Evolutionary conservation across 2,888 invertebrate genomes (phyloP).

Genomic region (Celastrina argiolus): DNA sequence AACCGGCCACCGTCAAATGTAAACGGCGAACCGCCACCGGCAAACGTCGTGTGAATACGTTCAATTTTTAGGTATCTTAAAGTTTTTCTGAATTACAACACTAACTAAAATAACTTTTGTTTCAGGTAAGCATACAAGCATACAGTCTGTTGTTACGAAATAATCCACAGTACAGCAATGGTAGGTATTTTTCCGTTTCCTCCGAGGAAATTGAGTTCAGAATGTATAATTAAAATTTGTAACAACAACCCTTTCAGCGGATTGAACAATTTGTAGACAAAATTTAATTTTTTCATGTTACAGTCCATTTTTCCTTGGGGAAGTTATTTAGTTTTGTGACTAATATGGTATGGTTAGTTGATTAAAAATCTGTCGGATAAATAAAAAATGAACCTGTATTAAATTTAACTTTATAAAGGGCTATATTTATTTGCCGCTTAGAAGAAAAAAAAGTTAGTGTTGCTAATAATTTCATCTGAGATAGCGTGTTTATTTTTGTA

Average conservation of each 20-base stretch:
- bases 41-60: too few relatives aligned
- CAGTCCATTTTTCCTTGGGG: background rate
- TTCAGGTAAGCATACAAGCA: background rate
- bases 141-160: background rate
- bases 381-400: too few relatives aligned
- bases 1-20: too few relatives aligned
- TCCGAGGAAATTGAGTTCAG: background rate
- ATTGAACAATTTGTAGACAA: background rate
- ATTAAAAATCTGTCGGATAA: too few relatives aligned
- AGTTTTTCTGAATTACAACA: background rate
- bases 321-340: background rate
- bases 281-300: background rate
- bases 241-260: background rate
- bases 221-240: background rate
- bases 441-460: too few relatives aligned
- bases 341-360: background rate
- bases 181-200: background rate
- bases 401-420: too few relatives aligned
- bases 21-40: too few relatives aligned
- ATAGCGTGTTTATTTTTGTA: too few relatives aligned
- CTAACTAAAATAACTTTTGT: background rate
- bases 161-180: background rate
- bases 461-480: too few relatives aligned
- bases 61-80: too few relatives aligned
- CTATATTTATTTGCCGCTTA: too few relatives aligned